Evolutionary conservation across 2,113 vertebrate genomes (phyloP), one percentile per base, ranked within the genome.

Genomic region (Archocentrus centrarchus): DNA sequence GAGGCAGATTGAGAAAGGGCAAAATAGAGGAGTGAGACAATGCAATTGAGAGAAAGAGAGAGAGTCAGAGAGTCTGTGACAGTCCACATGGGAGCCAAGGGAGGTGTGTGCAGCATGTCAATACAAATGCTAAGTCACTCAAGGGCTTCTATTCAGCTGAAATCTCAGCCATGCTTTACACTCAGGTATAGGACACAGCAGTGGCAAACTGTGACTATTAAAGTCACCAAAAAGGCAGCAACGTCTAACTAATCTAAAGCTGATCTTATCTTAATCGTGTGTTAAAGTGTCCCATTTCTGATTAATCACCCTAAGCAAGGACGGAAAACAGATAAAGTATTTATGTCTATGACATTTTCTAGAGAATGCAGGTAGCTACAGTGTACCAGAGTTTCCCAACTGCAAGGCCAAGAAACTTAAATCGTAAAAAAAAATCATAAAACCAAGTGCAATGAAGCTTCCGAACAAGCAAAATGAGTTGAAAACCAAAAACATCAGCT

Each of bases 61-160:
- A 59, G 44, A 78, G 77, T 27, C 66, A 75, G 59, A 82, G 78
- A 82, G 81, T 80, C 57, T 61, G 80, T 30, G 82, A 86, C 53
- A 44, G 85, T 55, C 55, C 87, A 77, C 86, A 60, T 18, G 84
- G 83, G 87, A 89, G 80, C 55, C 41, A 70, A 81, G 59, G 57
- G 77, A 83, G 88, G 88, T 90, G 85, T 92, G 89, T 83, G 89
- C 82, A 87, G 92, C 88, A 91, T 93, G 89, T 86, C 88, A 90
- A 92, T 89, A 89, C 83, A 88, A 87, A 89, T 73, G 53, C 75
- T 86, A 88, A 93, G 89, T 88, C 84, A 90, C 64, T 90, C 83
- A 82, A 83, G 66, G 85, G 85, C 81, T 85, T 85, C 76, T 35
- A 83, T 88, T 73, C 79, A 81, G 68, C 59, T 66, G 62, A 89